Percentiles rank a stretch among this genome's conserved stretches.
These are phyloP conservation scores for Telenomus remus DNA, from an alignment of 1,140 invertebrate genomes.

Conservation along the genomic window DNA sequence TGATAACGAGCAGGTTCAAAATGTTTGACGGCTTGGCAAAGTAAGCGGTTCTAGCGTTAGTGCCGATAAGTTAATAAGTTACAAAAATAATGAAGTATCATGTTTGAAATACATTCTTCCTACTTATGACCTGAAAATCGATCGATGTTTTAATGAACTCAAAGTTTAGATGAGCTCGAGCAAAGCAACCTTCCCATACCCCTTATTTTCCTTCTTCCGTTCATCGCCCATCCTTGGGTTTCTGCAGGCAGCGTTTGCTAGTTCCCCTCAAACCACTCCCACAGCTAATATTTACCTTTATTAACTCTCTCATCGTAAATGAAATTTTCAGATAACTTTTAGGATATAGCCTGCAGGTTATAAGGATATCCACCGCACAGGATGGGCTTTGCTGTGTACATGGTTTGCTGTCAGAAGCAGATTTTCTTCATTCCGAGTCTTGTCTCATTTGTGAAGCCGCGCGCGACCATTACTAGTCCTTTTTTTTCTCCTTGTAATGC, in stretches of 20 bases:
- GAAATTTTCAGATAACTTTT: conserved; percentile 76
- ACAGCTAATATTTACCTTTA: conserved; percentile 75
- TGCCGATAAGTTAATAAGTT: conserved; percentile 52
- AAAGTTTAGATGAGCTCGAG: conserved; percentile 60
- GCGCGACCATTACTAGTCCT: conserved; percentile 29
- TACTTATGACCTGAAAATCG: conserved; percentile 61
- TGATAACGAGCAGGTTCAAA: conserved; percentile 23
- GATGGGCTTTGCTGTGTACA: conserved; percentile 53
- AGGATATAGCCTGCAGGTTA: conserved; percentile 72
- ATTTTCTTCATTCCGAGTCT: conserved; percentile 63
- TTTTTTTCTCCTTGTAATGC: conserved; percentile 4
- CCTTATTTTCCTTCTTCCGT: conserved; percentile 58
- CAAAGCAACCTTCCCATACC: conserved; percentile 59
- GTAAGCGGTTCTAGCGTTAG: neutral
- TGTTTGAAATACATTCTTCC: conserved; percentile 59
- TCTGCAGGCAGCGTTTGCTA: conserved; percentile 55
- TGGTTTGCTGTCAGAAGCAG: conserved; percentile 67
- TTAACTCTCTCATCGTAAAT: conserved; percentile 75
- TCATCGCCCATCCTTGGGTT: conserved; percentile 55
- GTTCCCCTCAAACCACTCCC: conserved; percentile 69
- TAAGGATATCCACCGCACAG: conserved; percentile 65
- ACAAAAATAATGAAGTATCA: conserved; percentile 58
- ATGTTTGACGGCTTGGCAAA: conserved; percentile 27
- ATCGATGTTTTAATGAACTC: conserved; percentile 61
- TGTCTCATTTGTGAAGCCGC: conserved; percentile 36